Percentiles rank a stretch among this genome's conserved stretches.
These are phyloP conservation scores for Blastobasis lacticolella DNA, from an alignment of 2,888 invertebrate genomes.

Conservation along the genomic window DNA sequence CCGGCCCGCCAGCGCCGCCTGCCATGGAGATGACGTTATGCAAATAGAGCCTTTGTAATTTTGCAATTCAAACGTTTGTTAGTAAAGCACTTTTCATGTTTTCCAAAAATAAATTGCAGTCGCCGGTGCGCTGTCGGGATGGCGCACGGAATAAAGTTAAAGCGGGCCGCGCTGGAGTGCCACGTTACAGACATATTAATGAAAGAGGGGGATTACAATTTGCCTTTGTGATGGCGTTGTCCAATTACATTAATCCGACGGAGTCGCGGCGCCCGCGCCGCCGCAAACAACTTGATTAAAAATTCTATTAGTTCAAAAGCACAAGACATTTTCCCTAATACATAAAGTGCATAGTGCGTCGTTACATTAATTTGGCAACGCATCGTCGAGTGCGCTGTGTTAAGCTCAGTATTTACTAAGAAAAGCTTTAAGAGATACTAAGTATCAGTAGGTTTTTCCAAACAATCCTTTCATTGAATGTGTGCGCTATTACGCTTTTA, in stretches of 20 bases:
- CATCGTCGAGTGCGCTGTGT: neutral
- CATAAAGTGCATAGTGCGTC: constrained; percentile 52
- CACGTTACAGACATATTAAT: constrained; percentile 56
- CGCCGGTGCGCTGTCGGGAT: constrained; percentile 26
- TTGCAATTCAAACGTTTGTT: constrained; percentile 43
- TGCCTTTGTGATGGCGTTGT: constrained; percentile 71
- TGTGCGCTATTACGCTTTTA: neutral
- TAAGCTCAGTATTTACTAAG: too few relatives aligned
- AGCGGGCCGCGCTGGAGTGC: constrained; percentile 52
- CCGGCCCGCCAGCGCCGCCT: constrained; percentile 39
- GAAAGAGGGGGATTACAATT: constrained; percentile 70
- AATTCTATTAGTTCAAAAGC: constrained; percentile 73
- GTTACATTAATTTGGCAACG: too few relatives aligned
- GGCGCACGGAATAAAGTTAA: constrained; percentile 38
- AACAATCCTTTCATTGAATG: too few relatives aligned
- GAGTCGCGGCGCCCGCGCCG: constrained; percentile 49
- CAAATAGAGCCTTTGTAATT: constrained; percentile 42
- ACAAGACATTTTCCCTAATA: constrained; percentile 60
- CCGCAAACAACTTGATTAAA: constrained; percentile 71
- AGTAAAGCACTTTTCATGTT: constrained; percentile 33
- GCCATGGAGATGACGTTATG: constrained; percentile 52
- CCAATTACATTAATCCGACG: constrained; percentile 73
- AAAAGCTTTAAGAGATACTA: too few relatives aligned
- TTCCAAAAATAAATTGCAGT: constrained; percentile 32
- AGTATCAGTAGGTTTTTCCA: too few relatives aligned